phyloP scores from a whole-genome alignment of 2,797 vertebrate genomes.

The Rallus crepitans region DNA sequence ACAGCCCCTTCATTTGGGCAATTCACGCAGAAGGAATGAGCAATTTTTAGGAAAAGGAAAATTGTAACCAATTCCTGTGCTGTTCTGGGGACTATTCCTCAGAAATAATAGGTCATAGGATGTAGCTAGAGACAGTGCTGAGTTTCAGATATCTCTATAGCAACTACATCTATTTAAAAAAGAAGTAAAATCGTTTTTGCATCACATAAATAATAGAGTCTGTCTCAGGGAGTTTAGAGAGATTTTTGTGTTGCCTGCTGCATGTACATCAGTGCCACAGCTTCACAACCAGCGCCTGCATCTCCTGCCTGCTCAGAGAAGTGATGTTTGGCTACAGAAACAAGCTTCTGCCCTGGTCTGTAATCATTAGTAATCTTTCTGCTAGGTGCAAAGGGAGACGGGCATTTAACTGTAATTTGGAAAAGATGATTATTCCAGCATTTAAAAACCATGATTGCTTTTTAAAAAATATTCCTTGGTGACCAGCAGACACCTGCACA shows the following conservation, averaged over 20 bases:
- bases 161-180: background rate
- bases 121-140: background rate
- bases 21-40: background rate
- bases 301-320: background rate
- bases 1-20: background rate
- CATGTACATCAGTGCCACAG: background rate
- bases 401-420: background rate
- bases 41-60: conserved; percentile 25
- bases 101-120: conserved; percentile 9
- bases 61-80: background rate
- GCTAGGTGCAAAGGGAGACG: background rate
- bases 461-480: background rate
- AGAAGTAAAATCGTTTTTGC: background rate
- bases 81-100: background rate
- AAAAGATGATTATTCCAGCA: background rate
- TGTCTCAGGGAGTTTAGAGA: background rate
- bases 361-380: background rate
- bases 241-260: background rate
- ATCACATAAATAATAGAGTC: background rate
- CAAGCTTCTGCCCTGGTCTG: background rate
- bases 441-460: background rate
- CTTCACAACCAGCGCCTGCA: background rate
- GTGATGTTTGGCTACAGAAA: background rate
- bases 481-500: background rate
- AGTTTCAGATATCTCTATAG: background rate